Evolutionary conservation across 1,140 invertebrate species (phyloP).

Genomic region (Octopus sinensis): DNA sequence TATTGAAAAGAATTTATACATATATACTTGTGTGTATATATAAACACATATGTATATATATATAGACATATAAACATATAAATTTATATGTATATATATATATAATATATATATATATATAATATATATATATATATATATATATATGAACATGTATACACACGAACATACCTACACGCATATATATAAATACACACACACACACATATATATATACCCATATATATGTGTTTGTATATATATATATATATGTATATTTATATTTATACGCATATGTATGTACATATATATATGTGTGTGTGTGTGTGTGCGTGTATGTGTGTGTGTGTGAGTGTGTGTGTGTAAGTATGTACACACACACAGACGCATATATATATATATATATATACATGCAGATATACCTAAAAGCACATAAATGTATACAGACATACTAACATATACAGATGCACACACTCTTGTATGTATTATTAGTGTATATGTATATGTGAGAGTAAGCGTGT

Average conservation of each 20-base stretch:
- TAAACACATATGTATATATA: neutral
- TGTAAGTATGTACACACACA: neutral
- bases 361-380: neutral
- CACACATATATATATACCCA: neutral
- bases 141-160: neutral
- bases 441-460: neutral
- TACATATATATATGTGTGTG: slow-evolving; percentile 11
- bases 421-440: neutral
- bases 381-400: neutral
- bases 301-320: neutral
- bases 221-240: neutral
- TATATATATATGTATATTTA: slow-evolving; percentile 6
- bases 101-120: too few species aligned
- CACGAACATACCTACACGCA: neutral
- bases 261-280: slow-evolving; percentile 16
- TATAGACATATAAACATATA: too few species aligned
- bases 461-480: slow-evolving; percentile 22
- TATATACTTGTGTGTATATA: neutral
- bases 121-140: too few species aligned
- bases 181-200: neutral
- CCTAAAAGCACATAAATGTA: neutral
- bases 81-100: too few species aligned
- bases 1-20: too few species aligned
- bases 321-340: neutral
- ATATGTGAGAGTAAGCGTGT: slow-evolving; percentile 21